A percentile compares a stretch with the other conserved stretches of the same genome.
Conservation (phyloP, 2,888 invertebrate genomes). For the Drosophila cyrtoloma region DNA sequence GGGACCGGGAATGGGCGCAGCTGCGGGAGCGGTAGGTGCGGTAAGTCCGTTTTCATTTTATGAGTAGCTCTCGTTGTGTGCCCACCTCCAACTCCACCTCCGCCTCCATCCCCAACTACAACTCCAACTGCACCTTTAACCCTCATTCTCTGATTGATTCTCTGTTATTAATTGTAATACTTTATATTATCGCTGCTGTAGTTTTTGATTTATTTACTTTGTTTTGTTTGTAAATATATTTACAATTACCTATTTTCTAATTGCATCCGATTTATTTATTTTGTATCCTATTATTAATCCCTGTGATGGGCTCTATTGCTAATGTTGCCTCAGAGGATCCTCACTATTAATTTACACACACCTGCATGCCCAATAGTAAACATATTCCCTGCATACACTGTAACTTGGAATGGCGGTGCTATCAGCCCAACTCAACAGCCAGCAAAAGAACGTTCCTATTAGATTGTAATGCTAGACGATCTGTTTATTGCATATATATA, state of each 20-base stretch:
- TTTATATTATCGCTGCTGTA: constrained; percentile 36
- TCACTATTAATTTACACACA: background rate
- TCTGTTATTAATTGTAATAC: constrained; percentile 26
- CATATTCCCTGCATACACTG: background rate
- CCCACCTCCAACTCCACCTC: constrained; percentile 45
- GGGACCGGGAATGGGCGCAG: constrained; percentile 53
- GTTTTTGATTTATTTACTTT: constrained; percentile 45
- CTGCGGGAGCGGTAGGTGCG: constrained; percentile 79
- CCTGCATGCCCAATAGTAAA: background rate
- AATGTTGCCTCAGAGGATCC: background rate
- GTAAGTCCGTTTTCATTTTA: constrained; percentile 83
- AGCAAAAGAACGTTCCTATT: background rate
- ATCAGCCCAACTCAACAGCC: background rate
- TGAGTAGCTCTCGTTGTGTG: constrained; percentile 66
- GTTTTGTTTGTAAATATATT: constrained; percentile 60
- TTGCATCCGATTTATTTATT: constrained; percentile 51
- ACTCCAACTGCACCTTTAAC: constrained; percentile 63
- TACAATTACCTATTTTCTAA: constrained; percentile 38
- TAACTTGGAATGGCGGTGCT: background rate
- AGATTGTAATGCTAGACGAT: background rate
- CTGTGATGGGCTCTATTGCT: constrained; percentile 29
- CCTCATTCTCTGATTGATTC: constrained; percentile 46
- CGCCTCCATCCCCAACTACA: constrained; percentile 32
- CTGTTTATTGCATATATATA: background rate
- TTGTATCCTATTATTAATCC: constrained; percentile 9